These are phyloP conservation scores for Alligator mississippiensis DNA, from an alignment of 2,113 vertebrate species.

Conservation along the genomic window DNA sequence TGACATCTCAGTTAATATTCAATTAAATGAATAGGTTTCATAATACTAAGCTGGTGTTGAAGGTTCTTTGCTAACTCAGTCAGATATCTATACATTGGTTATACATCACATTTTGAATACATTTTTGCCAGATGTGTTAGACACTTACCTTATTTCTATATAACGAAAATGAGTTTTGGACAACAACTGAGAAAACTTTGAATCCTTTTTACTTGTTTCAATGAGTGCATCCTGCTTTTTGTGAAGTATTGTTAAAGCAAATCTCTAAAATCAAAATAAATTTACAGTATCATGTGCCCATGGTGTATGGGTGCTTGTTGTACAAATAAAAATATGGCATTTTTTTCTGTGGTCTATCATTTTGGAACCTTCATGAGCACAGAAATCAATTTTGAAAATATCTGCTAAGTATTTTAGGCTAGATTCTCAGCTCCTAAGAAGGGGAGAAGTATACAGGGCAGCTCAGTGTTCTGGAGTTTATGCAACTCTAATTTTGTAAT, in stretches of 20 bases:
- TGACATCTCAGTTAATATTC: not conserved
- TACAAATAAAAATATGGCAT: not conserved
- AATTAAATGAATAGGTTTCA: not conserved
- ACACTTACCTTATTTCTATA: not conserved
- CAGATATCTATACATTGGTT: not conserved
- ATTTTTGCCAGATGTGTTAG: not conserved
- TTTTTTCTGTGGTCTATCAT: not conserved
- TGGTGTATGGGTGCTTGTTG: not conserved
- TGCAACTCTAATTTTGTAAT: conserved; percentile 48
- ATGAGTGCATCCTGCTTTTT: not conserved
- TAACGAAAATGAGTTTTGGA: not conserved
- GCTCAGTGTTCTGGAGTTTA: conserved; percentile 41
- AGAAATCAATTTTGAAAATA: conserved; percentile 59
- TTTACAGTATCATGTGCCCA: not conserved
- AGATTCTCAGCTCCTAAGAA: conserved; percentile 4
- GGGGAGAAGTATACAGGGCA: not conserved
- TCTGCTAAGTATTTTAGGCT: not conserved
- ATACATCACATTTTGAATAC: not conserved
- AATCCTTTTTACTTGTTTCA: not conserved
- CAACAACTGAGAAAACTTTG: not conserved
- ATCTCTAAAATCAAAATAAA: conserved; percentile 10
- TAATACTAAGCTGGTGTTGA: not conserved
- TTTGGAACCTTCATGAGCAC: conserved; percentile 50
- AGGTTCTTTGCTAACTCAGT: not conserved
- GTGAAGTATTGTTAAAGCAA: conserved; percentile 6